These are phyloP conservation scores for Apodemus speciosus DNA, from an alignment of 2,113 vertebrate species.

Conservation along the genomic window DNA sequence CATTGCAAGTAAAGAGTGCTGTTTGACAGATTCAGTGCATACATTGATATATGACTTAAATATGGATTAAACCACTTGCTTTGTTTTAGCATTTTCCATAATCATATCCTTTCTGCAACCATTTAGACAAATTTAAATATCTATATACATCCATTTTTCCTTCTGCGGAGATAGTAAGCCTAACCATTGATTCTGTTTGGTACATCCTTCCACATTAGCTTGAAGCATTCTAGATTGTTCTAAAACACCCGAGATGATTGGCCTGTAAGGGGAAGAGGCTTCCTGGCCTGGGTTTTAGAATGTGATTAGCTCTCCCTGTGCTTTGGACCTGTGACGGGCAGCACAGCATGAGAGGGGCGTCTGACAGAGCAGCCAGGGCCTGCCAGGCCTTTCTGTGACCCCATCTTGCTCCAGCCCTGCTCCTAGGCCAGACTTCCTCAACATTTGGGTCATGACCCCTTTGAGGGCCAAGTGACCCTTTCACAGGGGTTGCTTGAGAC, in stretches of 20 bases:
- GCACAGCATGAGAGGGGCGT: too few species aligned
- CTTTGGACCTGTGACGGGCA: background rate
- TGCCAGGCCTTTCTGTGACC: too few species aligned
- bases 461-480: background rate
- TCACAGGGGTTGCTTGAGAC: background rate
- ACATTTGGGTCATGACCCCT: background rate
- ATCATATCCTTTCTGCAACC: background rate
- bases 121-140: background rate
- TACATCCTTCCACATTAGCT: background rate
- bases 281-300: background rate
- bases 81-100: background rate
- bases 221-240: background rate
- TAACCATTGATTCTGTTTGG: conserved; percentile 43
- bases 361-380: background rate
- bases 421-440: background rate
- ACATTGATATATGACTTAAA: background rate
- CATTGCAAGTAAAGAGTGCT: background rate
- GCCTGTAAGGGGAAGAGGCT: background rate
- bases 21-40: background rate
- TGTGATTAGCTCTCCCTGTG: background rate
- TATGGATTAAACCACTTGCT: background rate
- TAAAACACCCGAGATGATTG: background rate
- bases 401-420: too few species aligned
- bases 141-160: background rate
- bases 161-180: background rate